Evolutionary conservation across 2,888 invertebrate species (phyloP), one percentile per base, ranked within the genome.

Genomic region (Nomada lathburiana): DNA sequence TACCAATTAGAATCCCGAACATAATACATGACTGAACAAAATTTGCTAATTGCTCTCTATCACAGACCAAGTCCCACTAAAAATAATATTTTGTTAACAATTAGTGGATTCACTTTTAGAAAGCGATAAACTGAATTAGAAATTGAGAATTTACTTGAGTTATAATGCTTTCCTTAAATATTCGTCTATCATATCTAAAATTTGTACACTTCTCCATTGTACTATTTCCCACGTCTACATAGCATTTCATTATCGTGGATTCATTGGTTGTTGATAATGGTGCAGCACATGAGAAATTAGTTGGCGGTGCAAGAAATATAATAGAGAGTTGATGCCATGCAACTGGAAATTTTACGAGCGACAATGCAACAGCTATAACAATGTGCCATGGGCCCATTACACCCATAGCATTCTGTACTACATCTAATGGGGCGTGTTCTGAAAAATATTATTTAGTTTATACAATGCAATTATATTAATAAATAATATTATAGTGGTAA

Each of bases 61-160:
- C 95, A 86, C 96, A 96, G 76, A 96, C 95, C 52, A 96, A 94
- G 88, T 95, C 89, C 95, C 95, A 96, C 94, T 96, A 89, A 67
- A 93, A 92, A 77, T 23, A 55, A 72, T 74, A 36, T 55, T 13
- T 36, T 36, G 7, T 7, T 68, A 26, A 29, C 29, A 50, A 23
- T 20, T 18, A 4, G 7, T 47, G 63, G 2, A 55, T 10, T n/a
- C 11, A 42, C 26, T 9, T 42, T 3, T 9, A 80, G 23, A 2
- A 62, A 52, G 2, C 11, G 23, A 7, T 18, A 55, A 16, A n/a
- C 57, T 18, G 23, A 29, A 44, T 55, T 16, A 26, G 18, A 7
- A 7, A 2, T 55, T 60, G 2, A 36, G 36, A 76, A 74, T 75
- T 79, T 81, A 94, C 94, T 93, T 94, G 96, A 0, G 96, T 95